Percentiles rank a stretch among this genome's conserved stretches.
phyloP scores from a whole-genome alignment of 2,113 vertebrate species.

The Lonchura striata region DNA sequence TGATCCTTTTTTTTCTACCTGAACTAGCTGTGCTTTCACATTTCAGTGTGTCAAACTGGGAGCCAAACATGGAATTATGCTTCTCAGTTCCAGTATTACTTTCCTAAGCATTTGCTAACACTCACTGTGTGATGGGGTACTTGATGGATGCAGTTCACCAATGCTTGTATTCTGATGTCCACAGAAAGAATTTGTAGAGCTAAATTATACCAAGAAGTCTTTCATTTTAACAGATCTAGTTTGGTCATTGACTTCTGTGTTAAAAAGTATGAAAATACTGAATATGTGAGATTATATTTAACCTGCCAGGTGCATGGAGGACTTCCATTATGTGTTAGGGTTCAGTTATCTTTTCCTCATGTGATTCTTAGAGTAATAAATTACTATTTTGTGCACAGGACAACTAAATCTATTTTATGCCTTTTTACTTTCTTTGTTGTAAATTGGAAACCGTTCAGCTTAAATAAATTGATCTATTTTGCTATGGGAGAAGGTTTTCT shows the following conservation, averaged over 20 bases:
- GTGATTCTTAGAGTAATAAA: background rate
- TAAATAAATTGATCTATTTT: background rate
- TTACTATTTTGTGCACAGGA: background rate
- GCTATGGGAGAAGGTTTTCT: background rate
- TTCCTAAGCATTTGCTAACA: background rate
- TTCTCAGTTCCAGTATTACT: background rate
- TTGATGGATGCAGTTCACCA: background rate
- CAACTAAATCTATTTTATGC: background rate
- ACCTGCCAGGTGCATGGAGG: background rate
- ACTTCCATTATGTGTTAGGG: background rate
- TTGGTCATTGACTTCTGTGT: background rate
- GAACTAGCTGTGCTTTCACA: background rate
- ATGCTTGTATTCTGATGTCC: background rate
- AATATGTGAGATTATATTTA: background rate
- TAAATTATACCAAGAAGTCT: background rate
- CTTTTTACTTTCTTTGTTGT: background rate
- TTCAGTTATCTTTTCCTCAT: background rate
- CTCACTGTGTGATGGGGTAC: background rate
- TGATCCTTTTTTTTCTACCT: background rate
- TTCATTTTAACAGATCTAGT: background rate
- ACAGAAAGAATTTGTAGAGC: background rate
- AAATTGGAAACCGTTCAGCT: background rate
- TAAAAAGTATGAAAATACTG: background rate
- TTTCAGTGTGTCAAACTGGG: background rate
- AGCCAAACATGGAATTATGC: background rate